Evolutionary conservation across 2,797 vertebrate species (phyloP).

Genomic region (Carcharodon carcharias): DNA sequence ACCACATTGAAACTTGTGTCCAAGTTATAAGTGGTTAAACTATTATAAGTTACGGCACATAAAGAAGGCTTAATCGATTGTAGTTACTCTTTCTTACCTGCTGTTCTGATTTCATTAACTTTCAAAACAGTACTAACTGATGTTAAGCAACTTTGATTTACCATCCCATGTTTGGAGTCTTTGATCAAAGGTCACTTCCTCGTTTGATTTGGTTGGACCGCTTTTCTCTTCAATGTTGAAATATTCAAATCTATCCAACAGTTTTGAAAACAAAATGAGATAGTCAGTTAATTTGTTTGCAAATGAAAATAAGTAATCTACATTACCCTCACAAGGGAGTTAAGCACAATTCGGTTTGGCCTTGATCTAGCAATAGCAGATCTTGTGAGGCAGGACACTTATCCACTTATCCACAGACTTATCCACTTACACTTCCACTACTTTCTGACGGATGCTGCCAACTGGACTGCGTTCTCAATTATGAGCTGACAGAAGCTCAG

Average conservation of each 20-base stretch:
- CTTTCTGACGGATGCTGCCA: background rate
- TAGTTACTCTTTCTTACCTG: background rate
- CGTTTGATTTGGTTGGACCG: background rate
- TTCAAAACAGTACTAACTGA: background rate
- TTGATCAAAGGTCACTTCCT: background rate
- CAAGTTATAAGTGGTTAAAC: background rate
- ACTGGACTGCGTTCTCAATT: background rate
- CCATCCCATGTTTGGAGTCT: background rate
- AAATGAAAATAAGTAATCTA: background rate
- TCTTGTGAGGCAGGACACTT: background rate
- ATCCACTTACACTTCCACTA: background rate
- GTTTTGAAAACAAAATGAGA: background rate
- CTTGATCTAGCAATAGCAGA: background rate
- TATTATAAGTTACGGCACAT: background rate
- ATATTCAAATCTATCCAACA: slow-evolving; percentile 30
- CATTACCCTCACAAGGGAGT: background rate
- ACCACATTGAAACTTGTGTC: background rate
- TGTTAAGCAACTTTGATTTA: background rate
- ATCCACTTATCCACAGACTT: background rate
- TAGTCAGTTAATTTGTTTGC: background rate
- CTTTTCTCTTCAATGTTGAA: slow-evolving; percentile 21
- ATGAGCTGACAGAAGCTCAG: background rate
- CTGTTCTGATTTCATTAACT: background rate
- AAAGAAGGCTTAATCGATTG: background rate
- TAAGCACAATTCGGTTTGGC: background rate